Evolutionary conservation across 2,888 invertebrate species (phyloP), one percentile per base, ranked within the genome.

Genomic region (Dichetophora obliterata): DNA sequence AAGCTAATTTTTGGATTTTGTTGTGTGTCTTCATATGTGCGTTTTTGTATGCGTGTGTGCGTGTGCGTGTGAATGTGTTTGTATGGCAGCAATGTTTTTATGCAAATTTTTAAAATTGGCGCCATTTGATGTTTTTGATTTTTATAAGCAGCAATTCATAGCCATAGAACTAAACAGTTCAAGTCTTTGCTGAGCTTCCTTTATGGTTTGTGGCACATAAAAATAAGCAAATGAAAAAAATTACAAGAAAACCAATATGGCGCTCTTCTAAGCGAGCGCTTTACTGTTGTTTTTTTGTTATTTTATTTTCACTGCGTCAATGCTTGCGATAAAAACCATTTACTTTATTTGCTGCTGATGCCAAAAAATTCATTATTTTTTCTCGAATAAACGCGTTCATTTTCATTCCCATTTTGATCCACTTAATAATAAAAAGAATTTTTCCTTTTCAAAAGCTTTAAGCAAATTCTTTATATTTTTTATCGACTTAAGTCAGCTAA

Each of bases 41-140:
- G 54, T 54, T 2, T 19, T 6, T 19, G 54, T 19, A 19, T n/a
- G 22, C n/a, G 54, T 9, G n/a, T 14, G 52, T 52, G 52, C 4
- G 5, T 52, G 52, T 52, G 52, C 5, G 31, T 52, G 19, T 54
- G 19, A 0, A 9, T 54, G 54, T 54, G n/a, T 6, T 1, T 22
- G 54, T 22, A 19, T 19, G 22, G 1, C 6, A 54, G 54, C n/a
- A 54, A 54, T 54, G 9, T 54, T 22, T 63, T 9, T 31, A 63
- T 63, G 63, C 34, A 63, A 63, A 63, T 63, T 63, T 31, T 11
- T 11, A 3, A 24, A 63, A 16, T 63, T 31, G 31, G 27, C 34
- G 63, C 63, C 63, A 34, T 63, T 63, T 63, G 63, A 63, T 63
- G 63, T 63, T 31, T 9, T 16, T 31, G 27, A n/a, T 31, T 11